A percentile compares a stretch with the other conserved stretches of the same genome.
Conservation (phyloP, 2,113 vertebrate genomes). For the Ictalurus furcatus region DNA sequence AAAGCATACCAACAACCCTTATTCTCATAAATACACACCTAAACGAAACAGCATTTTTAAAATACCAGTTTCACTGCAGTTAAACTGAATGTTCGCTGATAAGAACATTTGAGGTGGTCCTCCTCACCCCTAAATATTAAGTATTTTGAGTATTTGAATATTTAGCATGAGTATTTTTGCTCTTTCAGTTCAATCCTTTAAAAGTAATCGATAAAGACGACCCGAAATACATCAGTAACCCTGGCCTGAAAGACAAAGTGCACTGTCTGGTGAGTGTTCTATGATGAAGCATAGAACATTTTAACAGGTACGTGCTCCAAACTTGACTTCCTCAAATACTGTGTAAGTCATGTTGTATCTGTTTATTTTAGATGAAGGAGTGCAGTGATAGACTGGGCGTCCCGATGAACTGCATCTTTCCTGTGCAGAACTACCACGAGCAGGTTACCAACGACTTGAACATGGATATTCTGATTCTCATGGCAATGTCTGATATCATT, state of each 20-base stretch:
- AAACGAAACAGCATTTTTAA: background rate
- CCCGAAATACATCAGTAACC: constrained; percentile 13
- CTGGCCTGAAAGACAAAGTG: background rate
- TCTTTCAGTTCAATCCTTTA: constrained; percentile 14
- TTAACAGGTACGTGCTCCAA: background rate
- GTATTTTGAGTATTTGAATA: too few species aligned
- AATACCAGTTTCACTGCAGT: background rate
- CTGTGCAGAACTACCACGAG: constrained; percentile 45
- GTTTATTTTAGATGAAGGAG: constrained; percentile 20
- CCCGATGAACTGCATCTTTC: constrained; percentile 39
- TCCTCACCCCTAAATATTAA: background rate
- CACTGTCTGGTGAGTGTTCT: constrained; percentile 49
- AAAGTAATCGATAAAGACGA: background rate
- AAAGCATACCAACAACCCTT: background rate
- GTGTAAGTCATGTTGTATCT: background rate
- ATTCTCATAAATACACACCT: background rate
- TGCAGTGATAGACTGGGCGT: constrained; percentile 26
- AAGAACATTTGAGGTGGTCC: too few species aligned
- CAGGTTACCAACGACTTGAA: background rate
- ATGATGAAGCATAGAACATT: background rate
- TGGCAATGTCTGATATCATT: background rate
- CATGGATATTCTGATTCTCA: constrained; percentile 22
- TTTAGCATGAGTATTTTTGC: background rate
- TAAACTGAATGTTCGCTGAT: background rate
- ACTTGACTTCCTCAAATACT: too few species aligned